Conservation (phyloP, 2,888 invertebrate species). For the Zhuqinia jingwanae region DNA sequence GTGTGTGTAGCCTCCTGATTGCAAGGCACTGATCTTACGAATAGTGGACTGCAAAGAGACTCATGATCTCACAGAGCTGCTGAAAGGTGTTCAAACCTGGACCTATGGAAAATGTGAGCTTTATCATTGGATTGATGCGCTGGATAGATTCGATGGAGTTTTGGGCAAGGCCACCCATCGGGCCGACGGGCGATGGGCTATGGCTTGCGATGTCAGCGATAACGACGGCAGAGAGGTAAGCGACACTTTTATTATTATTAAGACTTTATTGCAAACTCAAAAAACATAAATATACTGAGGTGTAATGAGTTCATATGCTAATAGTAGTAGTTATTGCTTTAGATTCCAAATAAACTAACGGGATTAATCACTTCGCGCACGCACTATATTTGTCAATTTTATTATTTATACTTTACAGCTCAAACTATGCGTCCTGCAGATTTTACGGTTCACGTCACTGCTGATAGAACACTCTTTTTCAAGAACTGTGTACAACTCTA, state of each 20-base stretch:
- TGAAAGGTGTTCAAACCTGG: constrained; percentile 89
- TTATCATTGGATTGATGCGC: constrained; percentile 92
- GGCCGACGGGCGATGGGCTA: constrained; percentile 86
- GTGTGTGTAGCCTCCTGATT: constrained; percentile 85
- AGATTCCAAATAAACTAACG: not conserved
- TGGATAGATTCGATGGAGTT: constrained; percentile 89
- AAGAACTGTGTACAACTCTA: constrained; percentile 91
- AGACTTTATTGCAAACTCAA: too few species aligned
- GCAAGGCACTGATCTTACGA: constrained; percentile 88
- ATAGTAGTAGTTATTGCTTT: too few species aligned
- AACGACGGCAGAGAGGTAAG: constrained; percentile 83
- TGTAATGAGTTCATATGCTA: too few species aligned
- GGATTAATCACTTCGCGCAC: too few species aligned
- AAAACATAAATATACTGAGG: too few species aligned
- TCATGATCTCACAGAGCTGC: constrained; percentile 85
- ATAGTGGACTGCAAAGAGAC: constrained; percentile 84
- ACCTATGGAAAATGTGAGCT: constrained; percentile 93
- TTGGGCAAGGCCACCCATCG: constrained; percentile 88
- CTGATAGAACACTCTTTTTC: constrained; percentile 94
- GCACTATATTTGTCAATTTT: not conserved
- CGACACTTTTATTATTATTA: not conserved
- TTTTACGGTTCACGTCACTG: constrained; percentile 90
- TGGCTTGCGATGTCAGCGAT: constrained; percentile 88
- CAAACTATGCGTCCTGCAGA: constrained; percentile 87
- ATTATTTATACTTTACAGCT: constrained; percentile 84